Evolutionary conservation across 2,888 invertebrate species (phyloP), one percentile per base, ranked within the genome.

Genomic region (Hemicrepidius hirtus): DNA sequence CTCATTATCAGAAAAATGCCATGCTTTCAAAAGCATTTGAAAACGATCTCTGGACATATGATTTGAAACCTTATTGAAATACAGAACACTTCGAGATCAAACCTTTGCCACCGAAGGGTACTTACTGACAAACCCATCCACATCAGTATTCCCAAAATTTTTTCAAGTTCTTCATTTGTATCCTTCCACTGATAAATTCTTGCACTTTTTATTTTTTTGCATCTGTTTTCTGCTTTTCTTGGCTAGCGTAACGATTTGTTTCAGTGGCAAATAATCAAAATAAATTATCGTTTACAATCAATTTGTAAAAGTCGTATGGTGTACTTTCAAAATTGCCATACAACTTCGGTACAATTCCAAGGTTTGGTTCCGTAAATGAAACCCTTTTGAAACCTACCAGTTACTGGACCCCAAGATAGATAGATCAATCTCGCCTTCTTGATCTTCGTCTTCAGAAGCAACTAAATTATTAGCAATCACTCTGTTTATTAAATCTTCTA

Each of bases 121-220:
- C 71, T 75, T 46, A 16, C 68, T n/a, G n/a, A 60, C 57, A 77
- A 65, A 10, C 77, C 73, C 74, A 79, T 78, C 77, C 76, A 76
- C 46, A 73, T 24, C 46, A 75, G 53, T 44, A 37, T 18, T 2
- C 71, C 73, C 12, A 73, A 9, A 59, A 75, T 32, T 40, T 9
- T 46, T 18, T 67, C 65, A 44, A 78, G 59, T n/a, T 65, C 62
- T 55, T 37, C n/a, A 28, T 46, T 59, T 32, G 66, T 68, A 9
- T 68, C 64, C 21, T 63, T 68, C 74, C 71, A 71, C 41, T 16
- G 41, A 41, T n/a, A 41, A n/a, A 41, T 41, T 16, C 41, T 41
- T 41, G 41, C 41, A 41, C 13, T 41, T 16, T 41, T 13, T 13
- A 13, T 41, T 41, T 3, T 41, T n/a, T 4, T 41, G n/a, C 16